These are phyloP conservation scores for Ctenopoma kingsleyae DNA, from an alignment of 2,797 vertebrate genomes.

Conservation along the genomic window DNA sequence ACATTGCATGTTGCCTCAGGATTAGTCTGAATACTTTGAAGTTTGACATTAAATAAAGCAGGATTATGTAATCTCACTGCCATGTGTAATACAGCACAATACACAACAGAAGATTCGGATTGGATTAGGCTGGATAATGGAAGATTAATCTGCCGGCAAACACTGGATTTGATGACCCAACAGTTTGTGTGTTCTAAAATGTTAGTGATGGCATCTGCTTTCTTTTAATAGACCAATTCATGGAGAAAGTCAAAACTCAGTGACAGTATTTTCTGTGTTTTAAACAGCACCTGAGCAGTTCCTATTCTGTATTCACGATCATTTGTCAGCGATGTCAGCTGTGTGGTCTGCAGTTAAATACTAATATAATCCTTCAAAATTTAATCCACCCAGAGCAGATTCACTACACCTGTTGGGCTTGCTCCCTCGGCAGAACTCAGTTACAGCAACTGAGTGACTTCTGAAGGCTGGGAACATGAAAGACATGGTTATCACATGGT, in stretches of 20 bases:
- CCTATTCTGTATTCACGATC: slow-evolving; percentile 17
- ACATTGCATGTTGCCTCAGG: slow-evolving; percentile 14
- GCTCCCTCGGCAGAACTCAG: slow-evolving; percentile 45
- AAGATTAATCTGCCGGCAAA: slow-evolving; percentile 41
- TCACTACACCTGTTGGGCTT: slow-evolving; percentile 11
- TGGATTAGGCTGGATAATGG: slow-evolving; percentile 34
- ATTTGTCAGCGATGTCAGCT: slow-evolving; percentile 17
- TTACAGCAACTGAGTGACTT: slow-evolving; percentile 65
- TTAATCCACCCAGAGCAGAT: slow-evolving; percentile 3
- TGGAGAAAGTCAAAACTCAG: slow-evolving; percentile 1
- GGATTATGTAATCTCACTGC: slow-evolving; percentile 28
- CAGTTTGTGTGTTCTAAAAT: slow-evolving; percentile 19
- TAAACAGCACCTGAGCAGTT: slow-evolving; percentile 7
- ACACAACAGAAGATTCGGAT: slow-evolving; percentile 27
- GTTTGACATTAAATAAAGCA: slow-evolving; percentile 32
- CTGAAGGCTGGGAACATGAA: slow-evolving; percentile 63
- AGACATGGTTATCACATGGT: slow-evolving; percentile 69
- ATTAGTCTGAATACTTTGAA: slow-evolving; percentile 21
- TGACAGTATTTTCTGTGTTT: background rate
- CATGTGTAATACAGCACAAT: slow-evolving; percentile 28
- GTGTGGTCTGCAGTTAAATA: slow-evolving; percentile 24
- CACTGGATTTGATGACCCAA: slow-evolving; percentile 6
- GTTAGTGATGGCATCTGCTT: slow-evolving; percentile 16
- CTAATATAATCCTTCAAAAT: slow-evolving; percentile 11
- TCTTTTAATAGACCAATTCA: slow-evolving; percentile 5